phyloP scores from a whole-genome alignment of 1,140 invertebrate genomes.

The Spodoptera litura region DNA sequence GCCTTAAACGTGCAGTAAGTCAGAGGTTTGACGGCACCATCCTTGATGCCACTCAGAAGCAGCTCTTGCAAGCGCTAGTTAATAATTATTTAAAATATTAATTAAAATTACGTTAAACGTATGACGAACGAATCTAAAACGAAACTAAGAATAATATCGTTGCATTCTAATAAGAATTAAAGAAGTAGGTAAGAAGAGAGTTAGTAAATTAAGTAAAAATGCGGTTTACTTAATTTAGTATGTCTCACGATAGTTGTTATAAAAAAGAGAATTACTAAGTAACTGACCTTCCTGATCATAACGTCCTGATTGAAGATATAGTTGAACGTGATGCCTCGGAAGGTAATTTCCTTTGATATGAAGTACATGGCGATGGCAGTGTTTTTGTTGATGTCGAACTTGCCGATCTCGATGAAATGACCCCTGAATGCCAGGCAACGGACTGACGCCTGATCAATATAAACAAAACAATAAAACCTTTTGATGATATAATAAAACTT shows the following conservation, averaged over 20 bases:
- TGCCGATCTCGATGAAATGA: slow-evolving; percentile 92
- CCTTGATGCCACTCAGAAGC: slow-evolving; percentile 88
- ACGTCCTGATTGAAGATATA: slow-evolving; percentile 86
- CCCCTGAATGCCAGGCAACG: slow-evolving; percentile 91
- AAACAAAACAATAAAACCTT: neutral
- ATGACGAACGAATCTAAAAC: too few relatives aligned
- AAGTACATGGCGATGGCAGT: slow-evolving; percentile 90
- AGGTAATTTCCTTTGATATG: slow-evolving; percentile 94
- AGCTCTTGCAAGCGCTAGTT: slow-evolving; percentile 81
- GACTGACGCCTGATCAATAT: slow-evolving; percentile 87
- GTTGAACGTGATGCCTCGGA: slow-evolving; percentile 95
- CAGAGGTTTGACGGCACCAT: slow-evolving; percentile 89
- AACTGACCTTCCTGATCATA: slow-evolving; percentile 72
- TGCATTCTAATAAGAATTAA: too few relatives aligned
- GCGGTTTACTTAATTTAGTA: too few relatives aligned
- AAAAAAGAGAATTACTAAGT: too few relatives aligned
- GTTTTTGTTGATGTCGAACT: slow-evolving; percentile 90
- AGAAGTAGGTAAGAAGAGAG: too few relatives aligned
- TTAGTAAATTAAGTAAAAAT: too few relatives aligned
- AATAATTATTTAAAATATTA: too few relatives aligned
- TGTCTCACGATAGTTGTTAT: too few relatives aligned
- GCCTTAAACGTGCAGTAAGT: slow-evolving; percentile 87
- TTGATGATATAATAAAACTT: too few relatives aligned
- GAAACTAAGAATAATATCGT: too few relatives aligned
- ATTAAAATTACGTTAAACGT: too few relatives aligned